phyloP scores from a whole-genome alignment of 2,113 vertebrate genomes.

The Stegostoma tigrinum region DNA sequence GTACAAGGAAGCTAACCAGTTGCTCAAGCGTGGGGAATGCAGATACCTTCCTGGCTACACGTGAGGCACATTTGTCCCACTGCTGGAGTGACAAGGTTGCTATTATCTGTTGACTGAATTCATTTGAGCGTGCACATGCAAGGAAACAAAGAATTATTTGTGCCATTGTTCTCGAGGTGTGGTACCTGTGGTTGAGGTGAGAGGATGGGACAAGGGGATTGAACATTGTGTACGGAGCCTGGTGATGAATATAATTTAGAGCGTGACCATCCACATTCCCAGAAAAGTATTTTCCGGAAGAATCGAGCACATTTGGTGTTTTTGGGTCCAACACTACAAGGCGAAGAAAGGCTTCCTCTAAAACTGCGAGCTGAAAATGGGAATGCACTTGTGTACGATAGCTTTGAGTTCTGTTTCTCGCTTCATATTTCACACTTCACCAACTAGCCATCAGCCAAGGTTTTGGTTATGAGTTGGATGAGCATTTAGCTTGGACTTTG shows the following conservation, averaged over 20 bases:
- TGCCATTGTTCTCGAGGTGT: not conserved
- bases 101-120: not conserved
- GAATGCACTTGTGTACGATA: not conserved
- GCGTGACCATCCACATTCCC: not conserved
- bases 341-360: conserved; percentile 2
- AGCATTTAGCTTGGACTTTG: conserved; percentile 15
- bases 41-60: not conserved
- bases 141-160: not conserved
- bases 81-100: not conserved
- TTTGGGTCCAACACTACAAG: not conserved
- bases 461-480: not conserved
- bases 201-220: not conserved
- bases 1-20: not conserved
- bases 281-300: not conserved
- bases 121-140: not conserved
- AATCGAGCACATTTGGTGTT: conserved; percentile 12
- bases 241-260: not conserved
- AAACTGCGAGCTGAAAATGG: conserved; percentile 16
- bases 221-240: not conserved
- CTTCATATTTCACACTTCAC: conserved; percentile 15
- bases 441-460: not conserved
- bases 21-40: not conserved
- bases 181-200: not conserved
- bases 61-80: not conserved
- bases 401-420: not conserved